These are phyloP conservation scores for Bathynomus jamesi DNA, from an alignment of 1,140 invertebrate species.

Conservation along the genomic window DNA sequence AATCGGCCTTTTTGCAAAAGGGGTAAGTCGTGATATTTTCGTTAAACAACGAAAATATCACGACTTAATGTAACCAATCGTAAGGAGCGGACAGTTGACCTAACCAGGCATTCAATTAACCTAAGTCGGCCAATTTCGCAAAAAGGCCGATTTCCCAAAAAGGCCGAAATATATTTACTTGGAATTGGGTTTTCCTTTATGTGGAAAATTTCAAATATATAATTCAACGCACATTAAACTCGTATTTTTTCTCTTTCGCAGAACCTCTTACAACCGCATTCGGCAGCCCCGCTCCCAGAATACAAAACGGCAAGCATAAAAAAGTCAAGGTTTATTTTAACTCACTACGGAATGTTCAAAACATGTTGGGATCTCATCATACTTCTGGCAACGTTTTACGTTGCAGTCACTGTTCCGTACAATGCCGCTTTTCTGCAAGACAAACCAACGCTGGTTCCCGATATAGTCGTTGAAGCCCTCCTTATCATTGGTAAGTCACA, in stretches of 20 bases:
- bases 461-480: slow-evolving; percentile 88
- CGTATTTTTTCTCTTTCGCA: slow-evolving; percentile 42
- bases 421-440: slow-evolving; percentile 75
- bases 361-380: slow-evolving; percentile 99
- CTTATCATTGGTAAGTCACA: slow-evolving; percentile 85
- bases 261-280: slow-evolving; percentile 71
- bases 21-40: too few relatives aligned
- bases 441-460: slow-evolving; percentile 75
- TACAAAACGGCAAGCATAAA: slow-evolving; percentile 85
- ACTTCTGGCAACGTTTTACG: slow-evolving; percentile 94
- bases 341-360: slow-evolving; percentile 97
- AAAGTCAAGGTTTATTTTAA: slow-evolving; percentile 85
- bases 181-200: too few relatives aligned
- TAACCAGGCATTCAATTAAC: too few relatives aligned
- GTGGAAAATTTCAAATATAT: too few relatives aligned
- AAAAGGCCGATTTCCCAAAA: too few relatives aligned
- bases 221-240: too few relatives aligned
- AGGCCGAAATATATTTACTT: too few relatives aligned
- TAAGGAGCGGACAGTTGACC: too few relatives aligned
- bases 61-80: too few relatives aligned
- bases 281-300: slow-evolving; percentile 76
- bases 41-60: too few relatives aligned
- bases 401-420: slow-evolving; percentile 95
- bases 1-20: too few relatives aligned
- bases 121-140: too few relatives aligned